Evolutionary conservation across 2,888 invertebrate genomes (phyloP).

Genomic region (Clostera curtula): DNA sequence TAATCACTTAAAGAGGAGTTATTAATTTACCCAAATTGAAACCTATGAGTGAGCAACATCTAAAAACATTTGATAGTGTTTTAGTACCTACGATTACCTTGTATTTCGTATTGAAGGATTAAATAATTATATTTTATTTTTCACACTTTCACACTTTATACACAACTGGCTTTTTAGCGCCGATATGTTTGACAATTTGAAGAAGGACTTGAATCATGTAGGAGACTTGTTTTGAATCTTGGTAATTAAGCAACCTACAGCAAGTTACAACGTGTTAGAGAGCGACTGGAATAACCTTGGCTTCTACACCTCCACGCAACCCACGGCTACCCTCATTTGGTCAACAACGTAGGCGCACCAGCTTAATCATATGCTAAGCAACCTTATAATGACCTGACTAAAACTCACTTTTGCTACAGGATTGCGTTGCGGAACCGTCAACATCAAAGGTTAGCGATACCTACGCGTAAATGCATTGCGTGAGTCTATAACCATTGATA

Average conservation of each 20-base stretch:
- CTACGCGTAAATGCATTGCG: slow-evolving; percentile 50
- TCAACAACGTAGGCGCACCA: slow-evolving; percentile 61
- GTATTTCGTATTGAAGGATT: too few relatives aligned
- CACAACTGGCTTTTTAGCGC: too few relatives aligned
- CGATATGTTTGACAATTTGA: too few relatives aligned
- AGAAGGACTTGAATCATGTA: slow-evolving; percentile 28
- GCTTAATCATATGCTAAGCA: slow-evolving; percentile 62
- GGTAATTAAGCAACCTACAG: slow-evolving; percentile 66
- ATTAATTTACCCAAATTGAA: too few relatives aligned
- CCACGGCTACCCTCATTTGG: slow-evolving; percentile 73
- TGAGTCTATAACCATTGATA: too few relatives aligned
- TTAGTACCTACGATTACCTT: too few relatives aligned
- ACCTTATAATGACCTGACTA: slow-evolving; percentile 62
- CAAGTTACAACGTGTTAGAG: slow-evolving; percentile 52
- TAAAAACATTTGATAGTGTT: too few relatives aligned
- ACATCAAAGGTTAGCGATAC: slow-evolving; percentile 49
- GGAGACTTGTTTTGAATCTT: slow-evolving; percentile 49
- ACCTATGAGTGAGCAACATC: too few relatives aligned
- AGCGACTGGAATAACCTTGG: slow-evolving; percentile 70
- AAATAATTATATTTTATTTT: too few relatives aligned
- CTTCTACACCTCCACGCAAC: slow-evolving; percentile 67
- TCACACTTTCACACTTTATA: too few relatives aligned
- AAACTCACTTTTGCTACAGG: slow-evolving; percentile 55
- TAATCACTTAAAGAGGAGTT: too few relatives aligned
- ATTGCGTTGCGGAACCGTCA: slow-evolving; percentile 59